phyloP scores from a whole-genome alignment of 2,888 invertebrate species.

The Steinernema carpocapsae region DNA sequence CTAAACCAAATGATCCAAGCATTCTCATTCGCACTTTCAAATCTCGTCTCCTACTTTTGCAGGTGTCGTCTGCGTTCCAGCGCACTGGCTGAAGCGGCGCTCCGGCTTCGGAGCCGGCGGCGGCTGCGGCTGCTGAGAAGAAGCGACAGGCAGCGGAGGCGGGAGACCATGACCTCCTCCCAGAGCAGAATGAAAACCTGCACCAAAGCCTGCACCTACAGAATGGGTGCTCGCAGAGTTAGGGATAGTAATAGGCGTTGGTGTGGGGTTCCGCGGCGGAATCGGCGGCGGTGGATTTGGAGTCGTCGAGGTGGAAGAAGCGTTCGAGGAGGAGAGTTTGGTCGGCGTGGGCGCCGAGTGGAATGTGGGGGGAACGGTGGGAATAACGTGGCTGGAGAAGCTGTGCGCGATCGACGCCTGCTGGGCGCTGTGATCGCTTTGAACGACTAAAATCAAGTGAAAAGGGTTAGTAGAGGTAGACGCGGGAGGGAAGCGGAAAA shows the following conservation, averaged over 20 bases:
- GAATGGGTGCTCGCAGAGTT: too few relatives aligned
- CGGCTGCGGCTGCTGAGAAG: not conserved
- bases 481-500: not conserved
- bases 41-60: not conserved
- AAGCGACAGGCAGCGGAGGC: not conserved
- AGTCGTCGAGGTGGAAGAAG: slow-evolving; percentile 34
- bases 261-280: slow-evolving; percentile 45
- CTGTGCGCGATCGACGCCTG: slow-evolving; percentile 40
- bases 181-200: too few relatives aligned
- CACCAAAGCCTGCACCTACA: too few relatives aligned
- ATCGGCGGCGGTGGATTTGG: slow-evolving; percentile 50
- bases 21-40: slow-evolving; percentile 33
- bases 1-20: slow-evolving; percentile 1
- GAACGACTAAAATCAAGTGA: slow-evolving; percentile 60
- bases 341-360: slow-evolving; percentile 22
- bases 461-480: not conserved
- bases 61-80: slow-evolving; percentile 6
- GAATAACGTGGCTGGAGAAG: slow-evolving; percentile 37
- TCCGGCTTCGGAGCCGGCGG: slow-evolving; percentile 23
- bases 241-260: too few relatives aligned
- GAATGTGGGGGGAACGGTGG: slow-evolving; percentile 19
- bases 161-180: too few relatives aligned
- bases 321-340: slow-evolving; percentile 2
- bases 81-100: slow-evolving; percentile 17
- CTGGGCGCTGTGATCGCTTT: slow-evolving; percentile 66